Conservation (phyloP, 2,113 vertebrate species). For the Cyanistes caeruleus region DNA sequence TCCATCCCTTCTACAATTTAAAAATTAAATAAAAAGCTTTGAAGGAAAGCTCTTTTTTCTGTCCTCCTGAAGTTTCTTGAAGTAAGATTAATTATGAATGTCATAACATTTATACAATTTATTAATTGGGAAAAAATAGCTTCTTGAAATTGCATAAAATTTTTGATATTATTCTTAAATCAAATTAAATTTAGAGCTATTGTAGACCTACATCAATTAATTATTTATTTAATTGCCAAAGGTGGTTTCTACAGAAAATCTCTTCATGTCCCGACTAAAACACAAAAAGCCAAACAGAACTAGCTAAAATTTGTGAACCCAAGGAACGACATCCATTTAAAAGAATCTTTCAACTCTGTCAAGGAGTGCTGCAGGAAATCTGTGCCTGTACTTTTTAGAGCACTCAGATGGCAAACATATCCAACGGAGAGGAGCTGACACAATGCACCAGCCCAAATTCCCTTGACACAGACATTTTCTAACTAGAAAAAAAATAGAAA, state of each 20-base stretch:
- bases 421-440: background rate
- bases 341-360: background rate
- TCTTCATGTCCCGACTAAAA: background rate
- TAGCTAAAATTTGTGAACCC: background rate
- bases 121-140: background rate
- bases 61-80: background rate
- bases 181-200: background rate
- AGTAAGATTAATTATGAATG: background rate
- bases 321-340: background rate
- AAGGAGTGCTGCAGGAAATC: background rate
- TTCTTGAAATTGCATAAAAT: background rate
- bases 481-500: background rate
- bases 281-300: background rate
- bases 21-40: background rate
- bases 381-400: background rate
- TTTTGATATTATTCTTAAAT: background rate
- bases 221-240: background rate
- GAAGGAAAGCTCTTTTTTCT: background rate
- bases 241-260: background rate
- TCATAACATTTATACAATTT: background rate
- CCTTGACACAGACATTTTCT: background rate
- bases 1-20: background rate
- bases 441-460: background rate
- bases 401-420: background rate
- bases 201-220: background rate